Evolutionary conservation across 2,113 vertebrate species (phyloP).

Genomic region (Anguilla rostrata): DNA sequence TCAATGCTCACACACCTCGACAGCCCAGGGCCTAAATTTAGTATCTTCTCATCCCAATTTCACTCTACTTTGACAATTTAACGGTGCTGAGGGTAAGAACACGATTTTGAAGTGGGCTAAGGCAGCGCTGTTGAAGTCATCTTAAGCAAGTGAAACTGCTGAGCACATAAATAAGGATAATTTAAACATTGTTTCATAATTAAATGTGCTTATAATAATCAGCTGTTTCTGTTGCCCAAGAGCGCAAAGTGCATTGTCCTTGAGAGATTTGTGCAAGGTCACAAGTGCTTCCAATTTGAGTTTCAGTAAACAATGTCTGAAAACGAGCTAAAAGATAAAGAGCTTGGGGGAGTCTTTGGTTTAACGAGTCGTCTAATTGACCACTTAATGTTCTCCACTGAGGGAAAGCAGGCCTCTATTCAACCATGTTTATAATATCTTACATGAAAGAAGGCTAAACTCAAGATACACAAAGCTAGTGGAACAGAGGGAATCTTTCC

Average conservation of each 20-base stretch:
- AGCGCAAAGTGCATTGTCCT: not conserved
- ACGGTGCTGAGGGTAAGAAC: not conserved
- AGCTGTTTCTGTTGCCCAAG: not conserved
- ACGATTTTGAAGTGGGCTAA: not conserved
- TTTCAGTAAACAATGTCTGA: not conserved
- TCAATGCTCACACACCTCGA: not conserved
- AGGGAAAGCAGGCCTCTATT: not conserved
- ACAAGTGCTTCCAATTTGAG: not conserved
- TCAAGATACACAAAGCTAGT: not conserved
- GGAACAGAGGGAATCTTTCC: not conserved
- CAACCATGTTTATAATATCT: not conserved
- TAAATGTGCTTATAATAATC: not conserved
- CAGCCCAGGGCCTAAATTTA: not conserved
- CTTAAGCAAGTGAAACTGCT: not conserved
- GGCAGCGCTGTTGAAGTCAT: not conserved
- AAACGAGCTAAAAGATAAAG: conserved; percentile 17
- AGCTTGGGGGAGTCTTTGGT: conserved; percentile 7
- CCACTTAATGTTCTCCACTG: not conserved
- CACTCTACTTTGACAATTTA: not conserved
- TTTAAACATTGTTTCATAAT: not conserved
- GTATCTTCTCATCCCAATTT: not conserved
- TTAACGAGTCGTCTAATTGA: conserved; percentile 13
- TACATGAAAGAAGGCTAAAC: not conserved
- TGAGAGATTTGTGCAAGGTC: conserved; percentile 20
- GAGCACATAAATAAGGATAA: not conserved